phyloP scores from a whole-genome alignment of 2,888 invertebrate species.

The Ametastegia equiseti region DNA sequence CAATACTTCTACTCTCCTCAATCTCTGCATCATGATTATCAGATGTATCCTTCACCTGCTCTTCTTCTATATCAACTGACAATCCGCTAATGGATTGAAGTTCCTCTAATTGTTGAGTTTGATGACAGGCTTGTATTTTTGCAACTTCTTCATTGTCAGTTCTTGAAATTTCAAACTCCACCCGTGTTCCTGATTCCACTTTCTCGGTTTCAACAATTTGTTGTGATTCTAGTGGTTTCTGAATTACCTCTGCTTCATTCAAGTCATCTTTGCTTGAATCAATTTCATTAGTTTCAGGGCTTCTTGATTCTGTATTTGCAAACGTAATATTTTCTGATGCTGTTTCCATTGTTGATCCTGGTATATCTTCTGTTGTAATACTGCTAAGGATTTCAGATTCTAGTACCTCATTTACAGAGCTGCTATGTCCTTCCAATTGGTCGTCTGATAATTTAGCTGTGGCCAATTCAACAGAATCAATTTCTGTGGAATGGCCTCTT shows the following conservation, averaged over 20 bases:
- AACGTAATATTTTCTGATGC: neutral
- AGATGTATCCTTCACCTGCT: neutral
- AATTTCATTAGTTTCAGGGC: neutral
- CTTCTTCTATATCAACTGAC: neutral
- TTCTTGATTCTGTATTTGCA: neutral
- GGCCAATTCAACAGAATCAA: neutral
- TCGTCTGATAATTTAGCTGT: neutral
- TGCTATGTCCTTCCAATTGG: neutral
- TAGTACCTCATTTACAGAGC: neutral
- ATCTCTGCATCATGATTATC: neutral
- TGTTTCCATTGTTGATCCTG: neutral
- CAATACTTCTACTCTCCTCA: neutral
- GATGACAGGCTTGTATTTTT: neutral
- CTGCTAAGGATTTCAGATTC: neutral
- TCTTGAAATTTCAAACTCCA: neutral
- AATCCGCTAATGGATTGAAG: neutral
- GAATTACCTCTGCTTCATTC: neutral
- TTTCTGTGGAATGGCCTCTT: slow-evolving; percentile 6
- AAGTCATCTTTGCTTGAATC: neutral
- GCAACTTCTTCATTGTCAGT: neutral
- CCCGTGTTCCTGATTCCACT: neutral
- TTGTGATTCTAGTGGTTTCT: neutral
- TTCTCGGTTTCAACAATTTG: neutral
- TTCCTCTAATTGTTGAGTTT: neutral
- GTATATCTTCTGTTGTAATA: neutral